Percentiles rank a stretch among this genome's conserved stretches.
Evolutionary conservation across 2,888 invertebrate genomes (phyloP).

Genomic region (Chymomyza fuscimana): DNA sequence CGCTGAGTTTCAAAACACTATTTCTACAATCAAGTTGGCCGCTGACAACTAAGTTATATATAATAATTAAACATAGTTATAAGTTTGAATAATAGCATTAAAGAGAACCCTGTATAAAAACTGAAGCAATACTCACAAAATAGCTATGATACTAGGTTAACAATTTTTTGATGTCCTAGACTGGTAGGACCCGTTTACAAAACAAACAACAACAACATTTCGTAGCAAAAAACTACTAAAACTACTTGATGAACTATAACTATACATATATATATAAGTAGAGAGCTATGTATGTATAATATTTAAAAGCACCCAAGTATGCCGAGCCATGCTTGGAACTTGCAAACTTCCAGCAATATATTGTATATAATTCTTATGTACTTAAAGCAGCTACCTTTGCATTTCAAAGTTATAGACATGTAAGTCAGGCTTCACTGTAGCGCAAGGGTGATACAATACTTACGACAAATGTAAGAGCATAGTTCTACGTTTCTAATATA

Average conservation of each 20-base stretch:
- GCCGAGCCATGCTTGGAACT: neutral
- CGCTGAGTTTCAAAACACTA: conserved; percentile 19
- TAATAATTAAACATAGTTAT: conserved; percentile 21
- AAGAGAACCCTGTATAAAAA: conserved; percentile 71
- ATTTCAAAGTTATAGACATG: conserved; percentile 56
- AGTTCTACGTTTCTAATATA: conserved; percentile 10
- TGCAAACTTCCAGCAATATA: conserved; percentile 20
- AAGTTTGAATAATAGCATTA: conserved; percentile 21
- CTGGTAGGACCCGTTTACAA: conserved; percentile 19
- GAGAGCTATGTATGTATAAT: neutral
- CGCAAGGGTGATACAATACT: conserved; percentile 66
- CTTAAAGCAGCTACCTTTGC: conserved; percentile 49
- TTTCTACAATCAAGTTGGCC: conserved; percentile 53
- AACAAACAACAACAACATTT: conserved; percentile 13
- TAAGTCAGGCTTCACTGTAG: conserved; percentile 71
- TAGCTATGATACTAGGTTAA: conserved; percentile 77
- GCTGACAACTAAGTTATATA: conserved; percentile 8
- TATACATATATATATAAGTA: neutral
- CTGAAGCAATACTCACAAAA: conserved; percentile 77
- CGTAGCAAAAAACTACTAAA: conserved; percentile 50
- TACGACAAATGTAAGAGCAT: conserved; percentile 9
- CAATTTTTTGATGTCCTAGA: conserved; percentile 43
- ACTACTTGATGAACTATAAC: neutral
- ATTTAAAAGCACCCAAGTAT: neutral
- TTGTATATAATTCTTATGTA: conserved; percentile 36